Conservation (phyloP, 2,797 vertebrate species). For the Enteromius viviparus region DNA sequence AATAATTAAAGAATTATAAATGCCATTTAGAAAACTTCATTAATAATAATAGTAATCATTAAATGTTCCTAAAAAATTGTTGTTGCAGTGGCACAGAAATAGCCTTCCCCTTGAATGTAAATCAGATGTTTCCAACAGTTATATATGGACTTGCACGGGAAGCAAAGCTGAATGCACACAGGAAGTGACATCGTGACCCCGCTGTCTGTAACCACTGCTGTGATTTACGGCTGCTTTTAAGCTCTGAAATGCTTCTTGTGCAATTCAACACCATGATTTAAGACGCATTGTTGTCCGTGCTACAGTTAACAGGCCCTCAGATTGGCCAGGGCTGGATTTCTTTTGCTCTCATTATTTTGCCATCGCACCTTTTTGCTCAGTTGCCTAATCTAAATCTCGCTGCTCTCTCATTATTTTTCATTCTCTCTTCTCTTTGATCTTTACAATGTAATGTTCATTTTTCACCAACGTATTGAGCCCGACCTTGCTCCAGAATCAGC, state of each 20-base stretch:
- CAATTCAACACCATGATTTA: constrained; percentile 51
- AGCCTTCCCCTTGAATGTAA: background rate
- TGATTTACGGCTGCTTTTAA: constrained; percentile 49
- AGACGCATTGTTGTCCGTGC: constrained; percentile 45
- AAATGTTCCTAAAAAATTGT: background rate
- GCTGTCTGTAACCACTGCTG: constrained; percentile 3
- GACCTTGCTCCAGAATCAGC: constrained; percentile 37
- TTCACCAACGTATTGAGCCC: constrained; percentile 7
- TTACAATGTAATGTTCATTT: constrained; percentile 20
- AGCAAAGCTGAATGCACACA: constrained; percentile 25
- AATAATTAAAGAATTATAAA: background rate
- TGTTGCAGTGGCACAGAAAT: background rate
- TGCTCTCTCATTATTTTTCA: constrained; percentile 47
- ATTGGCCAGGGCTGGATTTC: constrained; percentile 31
- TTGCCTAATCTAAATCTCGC: constrained; percentile 34
- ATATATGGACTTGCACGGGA: background rate
- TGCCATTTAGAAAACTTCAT: background rate
- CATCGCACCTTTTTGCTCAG: constrained; percentile 34
- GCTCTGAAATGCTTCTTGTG: constrained; percentile 43
- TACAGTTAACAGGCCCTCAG: constrained; percentile 46
- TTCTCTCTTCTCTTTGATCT: constrained; percentile 38
- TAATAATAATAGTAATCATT: background rate
- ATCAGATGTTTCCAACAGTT: background rate
- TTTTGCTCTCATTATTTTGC: constrained; percentile 55
- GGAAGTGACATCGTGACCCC: constrained; percentile 21